Evolutionary conservation across 2,888 invertebrate genomes (phyloP).

Genomic region (Panopea generosa): DNA sequence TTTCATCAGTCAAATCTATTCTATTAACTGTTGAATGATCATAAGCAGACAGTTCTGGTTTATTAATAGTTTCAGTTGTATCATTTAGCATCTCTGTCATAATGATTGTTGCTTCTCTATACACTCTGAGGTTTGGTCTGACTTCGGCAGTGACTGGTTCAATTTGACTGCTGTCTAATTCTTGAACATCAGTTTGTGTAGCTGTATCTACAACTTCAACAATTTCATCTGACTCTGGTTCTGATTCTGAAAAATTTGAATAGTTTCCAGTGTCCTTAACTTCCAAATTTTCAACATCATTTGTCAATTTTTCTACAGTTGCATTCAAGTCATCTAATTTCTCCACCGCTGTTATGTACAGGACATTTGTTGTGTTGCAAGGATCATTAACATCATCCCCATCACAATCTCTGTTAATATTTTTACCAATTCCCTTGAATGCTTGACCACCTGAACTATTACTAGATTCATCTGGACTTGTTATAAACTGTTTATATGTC

Average conservation of each 20-base stretch:
- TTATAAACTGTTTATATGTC: slow-evolving; percentile 35
- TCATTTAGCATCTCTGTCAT: neutral
- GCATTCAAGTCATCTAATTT: slow-evolving; percentile 6
- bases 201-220: slow-evolving; percentile 32
- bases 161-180: no score
- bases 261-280: neutral
- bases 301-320: no score
- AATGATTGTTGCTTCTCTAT: slow-evolving; percentile 3
- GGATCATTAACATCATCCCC: neutral
- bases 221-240: slow-evolving; percentile 2
- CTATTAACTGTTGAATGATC: slow-evolving; percentile 9
- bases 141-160: no score
- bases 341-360: slow-evolving; percentile 49
- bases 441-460: no score
- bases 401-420: no score
- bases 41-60: neutral
- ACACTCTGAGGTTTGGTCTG: neutral
- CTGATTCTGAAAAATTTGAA: neutral
- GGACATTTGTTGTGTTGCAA: no score
- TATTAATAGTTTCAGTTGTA: neutral
- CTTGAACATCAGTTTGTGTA: slow-evolving; percentile 19
- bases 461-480: slow-evolving; percentile 4
- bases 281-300: neutral
- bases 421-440: no score
- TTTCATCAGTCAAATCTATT: slow-evolving; percentile 16